Conservation (phyloP, 1,140 invertebrate genomes). For the Acromyrmex charruanus region DNA sequence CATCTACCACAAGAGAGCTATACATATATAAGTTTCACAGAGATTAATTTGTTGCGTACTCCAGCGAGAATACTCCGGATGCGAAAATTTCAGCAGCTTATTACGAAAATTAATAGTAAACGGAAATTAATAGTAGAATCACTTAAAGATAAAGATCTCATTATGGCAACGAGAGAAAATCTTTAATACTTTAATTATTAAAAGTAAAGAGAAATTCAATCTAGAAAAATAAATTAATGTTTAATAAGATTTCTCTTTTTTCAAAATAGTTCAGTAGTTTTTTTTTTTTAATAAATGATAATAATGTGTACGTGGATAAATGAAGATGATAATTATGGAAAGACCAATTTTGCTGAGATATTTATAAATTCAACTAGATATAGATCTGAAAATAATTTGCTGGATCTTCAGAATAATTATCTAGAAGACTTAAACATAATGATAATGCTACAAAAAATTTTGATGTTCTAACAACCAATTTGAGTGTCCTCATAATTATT, state of each 20-base stretch:
- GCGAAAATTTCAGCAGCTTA: neutral
- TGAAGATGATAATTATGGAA: neutral
- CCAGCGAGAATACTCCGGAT: neutral
- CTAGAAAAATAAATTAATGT: neutral
- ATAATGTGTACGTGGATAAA: no score
- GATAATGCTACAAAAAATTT: no score
- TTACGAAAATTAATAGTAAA: neutral
- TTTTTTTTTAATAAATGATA: neutral
- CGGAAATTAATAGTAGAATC: neutral
- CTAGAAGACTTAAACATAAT: no score
- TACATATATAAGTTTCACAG: slow-evolving; percentile 12
- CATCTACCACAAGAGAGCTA: neutral
- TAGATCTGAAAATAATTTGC: no score
- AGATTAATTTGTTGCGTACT: slow-evolving; percentile 3
- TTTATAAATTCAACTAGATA: no score
- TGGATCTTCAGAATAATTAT: no score
- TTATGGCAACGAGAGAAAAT: neutral
- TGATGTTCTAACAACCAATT: no score
- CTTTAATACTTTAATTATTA: neutral
- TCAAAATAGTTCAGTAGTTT: neutral
- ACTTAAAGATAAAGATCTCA: neutral
- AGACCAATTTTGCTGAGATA: no score
- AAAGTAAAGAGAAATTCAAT: neutral
- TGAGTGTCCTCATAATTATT: no score
- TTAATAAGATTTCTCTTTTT: slow-evolving; percentile 7